These are phyloP conservation scores for Eonycteris spelaea DNA, from an alignment of 2,113 vertebrate species.

Conservation along the genomic window DNA sequence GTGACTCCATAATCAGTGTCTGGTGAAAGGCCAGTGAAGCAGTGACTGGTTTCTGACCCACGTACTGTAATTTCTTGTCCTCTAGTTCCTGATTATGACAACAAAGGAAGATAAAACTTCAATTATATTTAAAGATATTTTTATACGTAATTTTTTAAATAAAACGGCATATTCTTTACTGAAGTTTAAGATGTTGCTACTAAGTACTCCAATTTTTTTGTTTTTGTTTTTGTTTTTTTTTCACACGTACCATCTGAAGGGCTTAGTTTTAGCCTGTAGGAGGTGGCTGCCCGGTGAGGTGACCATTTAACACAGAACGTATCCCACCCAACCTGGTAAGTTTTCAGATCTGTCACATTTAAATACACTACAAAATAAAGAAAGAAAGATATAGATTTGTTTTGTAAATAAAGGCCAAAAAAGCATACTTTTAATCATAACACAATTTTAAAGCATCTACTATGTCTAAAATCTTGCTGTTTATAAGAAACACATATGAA, in stretches of 20 bases:
- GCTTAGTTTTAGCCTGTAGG: constrained; percentile 94
- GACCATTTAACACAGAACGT: constrained; percentile 94
- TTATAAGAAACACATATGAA: not conserved
- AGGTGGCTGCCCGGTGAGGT: constrained; percentile 92
- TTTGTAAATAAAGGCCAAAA: not conserved
- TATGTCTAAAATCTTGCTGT: not conserved
- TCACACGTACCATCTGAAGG: constrained; percentile 88
- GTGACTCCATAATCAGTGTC: constrained; percentile 90
- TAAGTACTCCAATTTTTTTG: not conserved
- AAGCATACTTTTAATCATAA: not conserved
- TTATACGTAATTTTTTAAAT: not conserved
- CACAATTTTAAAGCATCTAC: not conserved
- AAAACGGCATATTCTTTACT: not conserved
- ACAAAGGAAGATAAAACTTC: not conserved
- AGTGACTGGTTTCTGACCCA: constrained; percentile 91
- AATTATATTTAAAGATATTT: not conserved
- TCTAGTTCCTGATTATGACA: constrained; percentile 82
- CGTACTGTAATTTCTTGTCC: constrained; percentile 95
- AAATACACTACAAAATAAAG: constrained; percentile 89
- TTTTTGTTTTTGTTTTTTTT: not conserved
- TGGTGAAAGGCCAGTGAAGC: constrained; percentile 92
- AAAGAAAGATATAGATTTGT: constrained; percentile 4
- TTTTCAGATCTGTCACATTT: constrained; percentile 93
- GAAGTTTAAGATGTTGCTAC: not conserved
- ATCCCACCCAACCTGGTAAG: constrained; percentile 89